Percentiles rank a stretch among this genome's conserved stretches.
phyloP scores from a whole-genome alignment of 2,113 vertebrate species.

The Bombycilla garrulus region DNA sequence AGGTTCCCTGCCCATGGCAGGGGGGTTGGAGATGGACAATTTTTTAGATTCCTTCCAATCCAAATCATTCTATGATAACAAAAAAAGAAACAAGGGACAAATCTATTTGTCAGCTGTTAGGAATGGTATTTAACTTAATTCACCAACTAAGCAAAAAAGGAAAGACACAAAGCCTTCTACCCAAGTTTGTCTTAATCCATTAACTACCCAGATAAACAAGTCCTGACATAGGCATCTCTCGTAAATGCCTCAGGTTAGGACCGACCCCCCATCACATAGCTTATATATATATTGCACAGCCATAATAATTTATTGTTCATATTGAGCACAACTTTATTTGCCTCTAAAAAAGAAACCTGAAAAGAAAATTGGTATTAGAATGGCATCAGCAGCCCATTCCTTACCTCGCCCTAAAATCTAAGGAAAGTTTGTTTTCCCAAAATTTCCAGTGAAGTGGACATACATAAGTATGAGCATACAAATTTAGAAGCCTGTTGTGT shows the following conservation, averaged over 20 bases:
- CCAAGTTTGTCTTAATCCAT: not conserved
- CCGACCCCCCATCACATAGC: accelerated
- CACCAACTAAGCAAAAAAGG: not conserved
- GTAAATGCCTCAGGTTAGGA: not conserved
- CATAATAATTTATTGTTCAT: not conserved
- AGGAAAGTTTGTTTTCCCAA: not conserved
- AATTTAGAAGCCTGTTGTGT: not conserved
- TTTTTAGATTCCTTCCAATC: not conserved
- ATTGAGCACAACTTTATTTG: not conserved
- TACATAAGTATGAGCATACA: not conserved
- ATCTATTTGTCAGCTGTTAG: not conserved
- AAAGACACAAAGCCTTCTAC: not conserved
- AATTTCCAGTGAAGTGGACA: not conserved
- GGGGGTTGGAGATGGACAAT: accelerated
- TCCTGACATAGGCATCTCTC: not conserved
- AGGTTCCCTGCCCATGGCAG: not conserved
- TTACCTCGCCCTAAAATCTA: not conserved
- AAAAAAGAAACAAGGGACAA: not conserved
- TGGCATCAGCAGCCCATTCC: not conserved
- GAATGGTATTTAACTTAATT: not conserved
- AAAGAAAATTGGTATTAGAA: not conserved
- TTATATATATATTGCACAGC: not conserved
- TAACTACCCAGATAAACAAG: not conserved
- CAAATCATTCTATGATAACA: not conserved
- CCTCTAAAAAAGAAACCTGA: not conserved